phyloP scores from a whole-genome alignment of 2,113 vertebrate genomes.

The Hippocampus zosterae region DNA sequence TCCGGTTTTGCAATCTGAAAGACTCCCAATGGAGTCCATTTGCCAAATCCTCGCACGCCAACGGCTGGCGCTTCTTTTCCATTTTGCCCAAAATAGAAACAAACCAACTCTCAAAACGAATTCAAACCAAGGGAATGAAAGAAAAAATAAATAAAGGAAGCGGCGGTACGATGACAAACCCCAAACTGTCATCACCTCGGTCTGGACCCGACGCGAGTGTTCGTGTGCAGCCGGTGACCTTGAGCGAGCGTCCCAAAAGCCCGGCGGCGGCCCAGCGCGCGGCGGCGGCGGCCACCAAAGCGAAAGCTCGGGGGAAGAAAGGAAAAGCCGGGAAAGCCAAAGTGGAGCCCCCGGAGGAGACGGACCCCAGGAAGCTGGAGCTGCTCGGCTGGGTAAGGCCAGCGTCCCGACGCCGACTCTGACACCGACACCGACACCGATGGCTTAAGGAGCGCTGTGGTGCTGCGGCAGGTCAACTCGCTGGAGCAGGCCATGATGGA shows the following conservation, averaged over 20 bases:
- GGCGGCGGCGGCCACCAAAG: slow-evolving; percentile 73
- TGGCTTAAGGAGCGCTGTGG: slow-evolving; percentile 18
- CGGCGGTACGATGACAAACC: too few species aligned
- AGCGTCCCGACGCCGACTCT: neutral
- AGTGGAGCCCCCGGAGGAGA: slow-evolving; percentile 86
- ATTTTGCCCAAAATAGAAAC: too few species aligned
- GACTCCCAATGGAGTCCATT: too few species aligned
- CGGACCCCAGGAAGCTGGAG: slow-evolving; percentile 90
- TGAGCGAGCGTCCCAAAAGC: slow-evolving; percentile 78
- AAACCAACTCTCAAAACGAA: too few species aligned
- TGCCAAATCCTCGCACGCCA: too few species aligned
- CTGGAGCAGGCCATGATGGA: slow-evolving; percentile 98
- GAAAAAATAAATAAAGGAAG: too few species aligned
- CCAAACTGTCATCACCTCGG: neutral
- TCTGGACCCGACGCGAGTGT: neutral
- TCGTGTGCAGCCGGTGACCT: slow-evolving; percentile 27
- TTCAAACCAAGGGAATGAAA: too few species aligned
- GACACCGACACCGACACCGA: too few species aligned
- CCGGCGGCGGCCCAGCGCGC: slow-evolving; percentile 62
- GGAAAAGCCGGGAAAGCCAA: slow-evolving; percentile 80
- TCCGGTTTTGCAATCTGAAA: too few species aligned
- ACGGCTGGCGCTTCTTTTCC: too few species aligned
- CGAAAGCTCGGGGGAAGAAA: slow-evolving; percentile 82
- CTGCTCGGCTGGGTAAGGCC: slow-evolving; percentile 85
- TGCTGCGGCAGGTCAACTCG: slow-evolving; percentile 81